A percentile compares a stretch with the other conserved stretches of the same genome.
Conservation (phyloP, 2,797 vertebrate species). For the Thalassophryne amazonica region DNA sequence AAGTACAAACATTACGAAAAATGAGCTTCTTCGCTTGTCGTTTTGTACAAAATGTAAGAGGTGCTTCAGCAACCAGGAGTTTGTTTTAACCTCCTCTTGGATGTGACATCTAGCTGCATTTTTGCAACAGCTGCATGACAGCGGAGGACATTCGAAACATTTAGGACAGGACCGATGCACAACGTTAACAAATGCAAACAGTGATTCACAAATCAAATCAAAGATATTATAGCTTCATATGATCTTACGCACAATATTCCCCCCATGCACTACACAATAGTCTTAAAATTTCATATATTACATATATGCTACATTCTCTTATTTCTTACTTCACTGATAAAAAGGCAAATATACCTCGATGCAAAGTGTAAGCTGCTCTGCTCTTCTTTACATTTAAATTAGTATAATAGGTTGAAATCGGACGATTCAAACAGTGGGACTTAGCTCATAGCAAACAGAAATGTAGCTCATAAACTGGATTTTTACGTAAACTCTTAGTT, state of each 20-base stretch:
- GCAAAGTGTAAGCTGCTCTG: conserved; percentile 75
- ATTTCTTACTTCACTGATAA: conserved; percentile 79
- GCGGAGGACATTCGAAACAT: conserved; percentile 64
- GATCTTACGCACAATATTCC: conserved; percentile 64
- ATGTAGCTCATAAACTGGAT: conserved; percentile 73
- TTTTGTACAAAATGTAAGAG: conserved; percentile 67
- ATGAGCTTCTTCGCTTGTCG: conserved; percentile 44
- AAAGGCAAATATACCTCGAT: conserved; percentile 79
- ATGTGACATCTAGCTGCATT: conserved; percentile 54
- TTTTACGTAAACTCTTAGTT: conserved; percentile 72
- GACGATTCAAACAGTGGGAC: conserved; percentile 73
- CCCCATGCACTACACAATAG: conserved; percentile 79
- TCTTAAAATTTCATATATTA: conserved; percentile 77
- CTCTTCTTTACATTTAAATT: conserved; percentile 77
- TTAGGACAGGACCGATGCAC: conserved; percentile 72
- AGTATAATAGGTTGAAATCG: conserved; percentile 67
- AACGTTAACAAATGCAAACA: conserved; percentile 74
- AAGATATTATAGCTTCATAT: conserved; percentile 75
- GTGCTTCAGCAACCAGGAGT: conserved; percentile 46
- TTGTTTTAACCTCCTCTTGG: conserved; percentile 31
- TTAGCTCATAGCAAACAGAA: conserved; percentile 79
- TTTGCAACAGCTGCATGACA: conserved; percentile 58
- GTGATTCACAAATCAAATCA: conserved; percentile 73
- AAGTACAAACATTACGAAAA: conserved; percentile 74
- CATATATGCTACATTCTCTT: conserved; percentile 83